Percentiles rank a stretch among this genome's conserved stretches.
These are phyloP conservation scores for Malurus leucopterus DNA, from an alignment of 2,797 vertebrate species.

Conservation along the genomic window DNA sequence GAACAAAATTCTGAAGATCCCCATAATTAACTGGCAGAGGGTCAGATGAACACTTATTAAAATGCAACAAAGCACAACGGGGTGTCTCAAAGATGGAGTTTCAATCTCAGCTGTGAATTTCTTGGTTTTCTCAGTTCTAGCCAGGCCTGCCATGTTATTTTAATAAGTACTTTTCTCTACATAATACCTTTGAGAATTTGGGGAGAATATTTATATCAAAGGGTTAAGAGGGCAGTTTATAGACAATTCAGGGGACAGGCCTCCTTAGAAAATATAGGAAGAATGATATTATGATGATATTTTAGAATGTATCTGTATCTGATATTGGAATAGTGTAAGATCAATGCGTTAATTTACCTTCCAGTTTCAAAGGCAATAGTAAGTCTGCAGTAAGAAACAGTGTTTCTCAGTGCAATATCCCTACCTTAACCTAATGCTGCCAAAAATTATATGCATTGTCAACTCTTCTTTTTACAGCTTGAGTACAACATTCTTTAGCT, in stretches of 20 bases:
- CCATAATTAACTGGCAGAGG: slow-evolving; percentile 45
- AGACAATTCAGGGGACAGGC: not conserved
- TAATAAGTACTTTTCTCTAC: not conserved
- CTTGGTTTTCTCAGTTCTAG: not conserved
- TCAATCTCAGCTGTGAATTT: slow-evolving; percentile 23
- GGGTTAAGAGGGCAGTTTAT: not conserved
- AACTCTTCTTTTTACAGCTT: not conserved
- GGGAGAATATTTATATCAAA: not conserved
- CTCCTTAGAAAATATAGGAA: not conserved
- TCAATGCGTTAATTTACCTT: not conserved
- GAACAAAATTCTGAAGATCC: slow-evolving; percentile 35
- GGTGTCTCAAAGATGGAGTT: slow-evolving; percentile 27
- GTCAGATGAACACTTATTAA: slow-evolving; percentile 38
- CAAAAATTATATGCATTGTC: not conserved
- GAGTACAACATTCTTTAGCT: not conserved
- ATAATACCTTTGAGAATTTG: not conserved
- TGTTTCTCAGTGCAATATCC: not conserved
- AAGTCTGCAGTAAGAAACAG: not conserved
- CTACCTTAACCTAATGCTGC: not conserved
- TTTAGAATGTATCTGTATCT: not conserved
- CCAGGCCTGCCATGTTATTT: not conserved
- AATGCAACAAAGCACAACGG: slow-evolving; percentile 35
- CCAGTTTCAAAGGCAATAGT: not conserved
- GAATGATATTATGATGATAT: not conserved
- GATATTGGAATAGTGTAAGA: not conserved